Conservation (phyloP, 2,797 vertebrate species). For the Yasuhikotakia modesta region DNA sequence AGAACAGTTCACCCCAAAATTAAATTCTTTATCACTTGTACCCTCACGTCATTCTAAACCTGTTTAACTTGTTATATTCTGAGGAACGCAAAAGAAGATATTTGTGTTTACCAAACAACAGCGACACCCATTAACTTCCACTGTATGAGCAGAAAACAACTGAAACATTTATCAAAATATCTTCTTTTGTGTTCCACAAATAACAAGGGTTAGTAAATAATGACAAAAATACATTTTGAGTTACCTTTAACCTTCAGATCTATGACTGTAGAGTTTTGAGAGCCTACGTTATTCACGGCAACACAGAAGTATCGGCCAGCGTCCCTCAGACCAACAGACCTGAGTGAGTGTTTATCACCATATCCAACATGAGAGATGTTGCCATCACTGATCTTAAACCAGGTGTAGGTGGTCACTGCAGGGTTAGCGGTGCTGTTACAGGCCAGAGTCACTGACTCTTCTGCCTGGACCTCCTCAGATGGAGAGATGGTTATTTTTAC, state of each 20-base stretch:
- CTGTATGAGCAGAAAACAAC: too few species aligned
- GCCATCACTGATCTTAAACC: conserved; percentile 27
- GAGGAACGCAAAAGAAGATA: too few species aligned
- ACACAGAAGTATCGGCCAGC: conserved; percentile 29
- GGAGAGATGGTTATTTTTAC: not conserved
- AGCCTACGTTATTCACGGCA: conserved; percentile 25
- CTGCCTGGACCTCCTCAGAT: not conserved
- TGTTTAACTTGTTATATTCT: too few species aligned
- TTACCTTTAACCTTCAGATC: conserved; percentile 24
- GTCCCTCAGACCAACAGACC: not conserved
- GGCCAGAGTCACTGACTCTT: conserved; percentile 23
- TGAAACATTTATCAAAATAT: too few species aligned
- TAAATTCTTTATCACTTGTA: too few species aligned
- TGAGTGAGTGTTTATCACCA: conserved; percentile 10
- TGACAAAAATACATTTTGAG: not conserved
- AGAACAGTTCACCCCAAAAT: too few species aligned
- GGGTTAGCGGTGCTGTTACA: conserved; percentile 31
- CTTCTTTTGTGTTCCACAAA: too few species aligned
- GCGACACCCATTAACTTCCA: too few species aligned
- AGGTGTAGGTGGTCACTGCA: conserved; percentile 25
- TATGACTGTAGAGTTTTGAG: conserved; percentile 10
- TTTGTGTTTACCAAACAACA: too few species aligned
- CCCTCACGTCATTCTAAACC: too few species aligned
- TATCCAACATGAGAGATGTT: not conserved
- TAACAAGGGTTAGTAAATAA: too few species aligned